phyloP scores from a whole-genome alignment of 2,888 invertebrate genomes.

The Ectemnius lituratus region DNA sequence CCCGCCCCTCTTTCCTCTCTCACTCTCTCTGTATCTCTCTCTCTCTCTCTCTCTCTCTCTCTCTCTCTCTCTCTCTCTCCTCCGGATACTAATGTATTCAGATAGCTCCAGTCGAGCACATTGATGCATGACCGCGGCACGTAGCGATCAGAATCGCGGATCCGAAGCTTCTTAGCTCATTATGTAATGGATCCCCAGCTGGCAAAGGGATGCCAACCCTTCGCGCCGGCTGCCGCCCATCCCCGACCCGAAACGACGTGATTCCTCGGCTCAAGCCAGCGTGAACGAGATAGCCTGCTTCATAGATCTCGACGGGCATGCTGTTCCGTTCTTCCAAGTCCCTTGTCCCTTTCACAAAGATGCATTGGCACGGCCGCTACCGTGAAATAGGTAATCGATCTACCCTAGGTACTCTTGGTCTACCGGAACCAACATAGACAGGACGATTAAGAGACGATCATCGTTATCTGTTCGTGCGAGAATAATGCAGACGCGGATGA shows the following conservation, averaged over 20 bases:
- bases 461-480: constrained; percentile 13
- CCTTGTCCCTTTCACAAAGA: background rate
- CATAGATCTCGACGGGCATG: no score
- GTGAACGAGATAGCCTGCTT: background rate
- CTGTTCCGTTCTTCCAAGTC: background rate
- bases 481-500: background rate
- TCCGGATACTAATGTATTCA: constrained; percentile 40
- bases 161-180: constrained; percentile 33
- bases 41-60: no score
- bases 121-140: constrained; percentile 30
- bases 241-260: background rate
- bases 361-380: background rate
- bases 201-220: constrained; percentile 6
- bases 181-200: constrained; percentile 31
- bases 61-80: no score
- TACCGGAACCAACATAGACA: background rate
- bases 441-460: background rate
- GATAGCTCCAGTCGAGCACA: constrained; percentile 35
- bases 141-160: constrained; percentile 40
- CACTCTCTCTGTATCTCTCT: no score
- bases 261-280: background rate
- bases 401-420: background rate
- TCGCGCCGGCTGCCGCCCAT: background rate
- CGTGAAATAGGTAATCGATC: constrained; percentile 1
- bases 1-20: constrained; percentile 11